Evolutionary conservation across 2,113 vertebrate genomes (phyloP), one percentile per base, ranked within the genome.

Genomic region (Danionella cerebrum): DNA sequence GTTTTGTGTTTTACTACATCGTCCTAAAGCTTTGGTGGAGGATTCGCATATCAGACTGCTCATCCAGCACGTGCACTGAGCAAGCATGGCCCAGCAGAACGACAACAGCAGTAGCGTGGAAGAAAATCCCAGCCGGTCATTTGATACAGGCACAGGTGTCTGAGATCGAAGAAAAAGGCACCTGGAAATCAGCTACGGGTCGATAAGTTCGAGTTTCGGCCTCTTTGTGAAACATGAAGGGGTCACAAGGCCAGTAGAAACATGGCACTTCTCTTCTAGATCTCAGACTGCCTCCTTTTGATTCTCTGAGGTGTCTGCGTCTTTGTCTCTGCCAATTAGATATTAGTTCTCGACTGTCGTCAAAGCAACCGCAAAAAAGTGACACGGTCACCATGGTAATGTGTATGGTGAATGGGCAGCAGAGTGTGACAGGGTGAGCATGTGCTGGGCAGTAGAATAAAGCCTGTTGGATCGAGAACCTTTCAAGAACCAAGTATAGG

Each of bases 281-380:
- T 7, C 10, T 6, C 21, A 52, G 38, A 21, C 3, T 33, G 4
- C 14, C n/a, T n/a, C 36, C 14, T 38, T 52, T 24, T 38, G 39
- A 36, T 18, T 62, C 31, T 29, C 16, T 19, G 35, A 69, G 14
- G 19, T 29, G 48, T 42, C 31, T 18, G 25, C 9, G 4, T 41
- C 39, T 64, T 74, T 54, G 44, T 70, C 35, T 67, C 29, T 53
- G 22, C 64, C 78, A 83, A 80, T 78, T 52, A 69, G 35, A 75
- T 39, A 47, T 60, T 51, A 53, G 55, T 72, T 47, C 59, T 50
- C 45, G 62, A 59, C 70, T 18, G 83, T 85, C 73, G 82, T 69
- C 83, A 84, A 65, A 79, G 80, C 69, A 84, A 86, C 83, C 51
- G 57, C 35, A 50, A n/a, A 71, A 79, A 71, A 64, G 45, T 65